Conservation (phyloP, 2,888 invertebrate genomes). For the Euclidia mi region DNA sequence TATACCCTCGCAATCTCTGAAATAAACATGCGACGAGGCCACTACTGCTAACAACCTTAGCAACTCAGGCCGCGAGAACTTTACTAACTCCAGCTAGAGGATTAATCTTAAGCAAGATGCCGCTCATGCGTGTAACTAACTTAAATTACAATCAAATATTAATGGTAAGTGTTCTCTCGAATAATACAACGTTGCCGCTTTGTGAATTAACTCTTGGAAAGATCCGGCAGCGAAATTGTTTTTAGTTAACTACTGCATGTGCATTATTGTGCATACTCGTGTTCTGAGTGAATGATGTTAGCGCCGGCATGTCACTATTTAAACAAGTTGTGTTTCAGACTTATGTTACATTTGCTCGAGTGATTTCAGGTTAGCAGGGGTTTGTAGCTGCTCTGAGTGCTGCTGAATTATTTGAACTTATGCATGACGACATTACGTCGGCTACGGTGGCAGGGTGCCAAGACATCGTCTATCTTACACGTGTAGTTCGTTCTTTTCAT, state of each 20-base stretch:
- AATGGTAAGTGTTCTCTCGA: conserved; percentile 55
- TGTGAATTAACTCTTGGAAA: conserved; percentile 39
- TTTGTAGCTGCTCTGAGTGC: conserved; percentile 1
- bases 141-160: conserved; percentile 78
- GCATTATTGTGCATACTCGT: conserved; percentile 31
- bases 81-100: conserved; percentile 72
- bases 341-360: conserved; percentile 7
- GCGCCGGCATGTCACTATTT: conserved; percentile 2
- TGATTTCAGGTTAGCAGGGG: conserved; percentile 2
- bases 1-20: conserved; percentile 84
- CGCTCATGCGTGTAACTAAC: conserved; percentile 69
- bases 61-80: conserved; percentile 75
- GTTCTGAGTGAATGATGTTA: conserved; percentile 7
- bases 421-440: conserved; percentile 11
- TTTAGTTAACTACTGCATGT: conserved; percentile 35
- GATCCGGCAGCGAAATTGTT: conserved; percentile 38
- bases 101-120: conserved; percentile 75
- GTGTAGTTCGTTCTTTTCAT: too few relatives aligned
- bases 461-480: neutral
- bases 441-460: neutral
- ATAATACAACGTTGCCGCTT: conserved; percentile 39
- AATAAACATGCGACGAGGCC: conserved; percentile 83
- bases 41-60: conserved; percentile 79
- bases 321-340: conserved; percentile 12
- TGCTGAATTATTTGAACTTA: conserved; percentile 11